Percentiles rank a stretch among this genome's conserved stretches.
Evolutionary conservation across 1,140 invertebrate species (phyloP).

Genomic region (Galleria mellonella): DNA sequence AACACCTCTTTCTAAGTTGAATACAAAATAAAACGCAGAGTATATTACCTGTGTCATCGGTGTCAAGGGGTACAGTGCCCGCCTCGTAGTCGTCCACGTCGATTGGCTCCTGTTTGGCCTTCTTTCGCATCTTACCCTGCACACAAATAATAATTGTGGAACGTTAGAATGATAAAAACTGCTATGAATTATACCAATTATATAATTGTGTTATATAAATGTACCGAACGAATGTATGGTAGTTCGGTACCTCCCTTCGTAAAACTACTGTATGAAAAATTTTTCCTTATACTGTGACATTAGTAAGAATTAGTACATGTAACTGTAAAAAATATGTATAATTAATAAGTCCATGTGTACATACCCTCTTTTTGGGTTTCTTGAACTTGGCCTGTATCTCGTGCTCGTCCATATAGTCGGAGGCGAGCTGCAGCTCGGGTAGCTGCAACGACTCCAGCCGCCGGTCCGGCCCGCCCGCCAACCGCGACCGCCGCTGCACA

Average conservation of each 20-base stretch:
- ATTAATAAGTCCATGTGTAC: not conserved
- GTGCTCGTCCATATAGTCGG: slow-evolving; percentile 91
- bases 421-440: slow-evolving; percentile 82
- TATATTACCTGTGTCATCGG: slow-evolving; percentile 60
- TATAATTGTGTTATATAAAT: too few relatives aligned
- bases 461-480: slow-evolving; percentile 74
- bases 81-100: slow-evolving; percentile 61
- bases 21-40: not conserved
- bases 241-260: too few relatives aligned
- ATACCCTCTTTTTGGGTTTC: slow-evolving; percentile 93
- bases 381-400: slow-evolving; percentile 92
- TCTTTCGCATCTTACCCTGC: slow-evolving; percentile 72
- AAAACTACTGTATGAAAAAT: too few relatives aligned
- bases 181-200: too few relatives aligned
- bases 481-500: slow-evolving; percentile 28
- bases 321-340: not conserved
- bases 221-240: too few relatives aligned
- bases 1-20: too few relatives aligned
- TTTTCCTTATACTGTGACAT: too few relatives aligned
- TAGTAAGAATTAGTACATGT: too few relatives aligned
- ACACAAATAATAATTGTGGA: not conserved
- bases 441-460: slow-evolving; percentile 83
- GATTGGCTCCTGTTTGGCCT: slow-evolving; percentile 69
- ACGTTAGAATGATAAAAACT: too few relatives aligned
- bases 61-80: slow-evolving; percentile 44